phyloP scores from a whole-genome alignment of 2,888 invertebrate genomes.

The Celastrina argiolus region DNA sequence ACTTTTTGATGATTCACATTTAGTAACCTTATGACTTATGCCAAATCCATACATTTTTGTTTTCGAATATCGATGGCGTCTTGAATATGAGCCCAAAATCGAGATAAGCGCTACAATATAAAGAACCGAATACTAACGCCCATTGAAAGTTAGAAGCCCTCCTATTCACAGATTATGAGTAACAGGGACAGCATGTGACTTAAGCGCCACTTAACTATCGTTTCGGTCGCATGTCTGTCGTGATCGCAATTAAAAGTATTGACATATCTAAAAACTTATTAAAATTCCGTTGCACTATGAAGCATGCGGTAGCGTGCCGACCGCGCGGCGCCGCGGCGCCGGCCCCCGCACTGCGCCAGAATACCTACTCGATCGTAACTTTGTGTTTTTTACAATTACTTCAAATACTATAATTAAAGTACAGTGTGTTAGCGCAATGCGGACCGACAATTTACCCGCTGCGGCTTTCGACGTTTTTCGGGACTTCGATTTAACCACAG shows the following conservation, averaged over 20 bases:
- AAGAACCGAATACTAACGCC: too few relatives aligned
- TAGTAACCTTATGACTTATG: too few relatives aligned
- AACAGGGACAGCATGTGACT: too few relatives aligned
- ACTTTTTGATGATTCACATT: too few relatives aligned
- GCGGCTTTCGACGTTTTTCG: conserved; percentile 13
- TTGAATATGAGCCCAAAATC: too few relatives aligned
- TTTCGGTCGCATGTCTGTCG: not conserved
- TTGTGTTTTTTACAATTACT: conserved; percentile 21
- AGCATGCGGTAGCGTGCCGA: conserved; percentile 58
- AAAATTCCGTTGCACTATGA: conserved; percentile 38
- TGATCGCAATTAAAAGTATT: not conserved
- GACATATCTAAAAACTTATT: conserved; percentile 27
- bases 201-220: too few relatives aligned
- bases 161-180: too few relatives aligned
- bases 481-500: conserved; percentile 8
- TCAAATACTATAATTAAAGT: conserved; percentile 19
- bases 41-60: too few relatives aligned
- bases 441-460: conserved; percentile 16
- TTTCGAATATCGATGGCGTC: too few relatives aligned
- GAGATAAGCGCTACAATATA: too few relatives aligned
- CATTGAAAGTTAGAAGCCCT: too few relatives aligned
- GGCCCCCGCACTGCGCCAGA: conserved; percentile 67
- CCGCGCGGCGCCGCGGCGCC: conserved; percentile 58
- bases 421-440: conserved; percentile 16
- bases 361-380: conserved; percentile 20